Percentiles rank a stretch among this genome's conserved stretches.
Conservation (phyloP, 2,888 invertebrate genomes). For the Drosophila ustulata region DNA sequence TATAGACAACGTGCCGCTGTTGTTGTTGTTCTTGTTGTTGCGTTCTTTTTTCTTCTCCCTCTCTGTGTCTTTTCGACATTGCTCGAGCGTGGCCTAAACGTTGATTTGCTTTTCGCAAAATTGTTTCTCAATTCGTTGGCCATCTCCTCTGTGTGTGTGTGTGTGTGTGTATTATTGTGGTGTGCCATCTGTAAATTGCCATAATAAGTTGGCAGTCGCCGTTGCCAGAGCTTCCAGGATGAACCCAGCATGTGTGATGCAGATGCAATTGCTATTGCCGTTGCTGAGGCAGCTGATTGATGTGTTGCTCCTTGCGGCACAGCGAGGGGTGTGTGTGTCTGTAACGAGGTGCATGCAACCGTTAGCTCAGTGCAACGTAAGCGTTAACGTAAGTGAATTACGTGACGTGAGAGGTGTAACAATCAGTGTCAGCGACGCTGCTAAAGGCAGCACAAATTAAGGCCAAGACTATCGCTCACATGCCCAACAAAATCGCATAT, state of each 20-base stretch:
- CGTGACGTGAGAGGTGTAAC: conserved; percentile 28
- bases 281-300: conserved; percentile 36
- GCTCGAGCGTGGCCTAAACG: conserved; percentile 55
- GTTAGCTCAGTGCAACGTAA: conserved; percentile 18
- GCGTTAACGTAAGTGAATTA: conserved; percentile 56
- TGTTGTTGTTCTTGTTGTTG: neutral
- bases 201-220: conserved; percentile 65
- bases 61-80: neutral
- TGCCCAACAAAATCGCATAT: neutral
- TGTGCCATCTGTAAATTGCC: conserved; percentile 61
- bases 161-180: conserved; percentile 26
- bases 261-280: conserved; percentile 27
- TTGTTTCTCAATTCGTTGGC: conserved; percentile 74
- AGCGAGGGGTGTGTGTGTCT: neutral
- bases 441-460: neutral
- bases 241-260: conserved; percentile 29
- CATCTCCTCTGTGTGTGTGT: conserved; percentile 14
- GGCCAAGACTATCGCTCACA: neutral
- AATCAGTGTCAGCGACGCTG: neutral
- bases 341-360: neutral
- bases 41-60: neutral
- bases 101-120: conserved; percentile 74
- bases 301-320: conserved; percentile 5
- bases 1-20: conserved; percentile 74
- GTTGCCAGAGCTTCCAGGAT: conserved; percentile 40